Percentiles rank a stretch among this genome's conserved stretches.
Conservation (phyloP, 2,797 vertebrate species). For the Hoplostethus atlanticus region DNA sequence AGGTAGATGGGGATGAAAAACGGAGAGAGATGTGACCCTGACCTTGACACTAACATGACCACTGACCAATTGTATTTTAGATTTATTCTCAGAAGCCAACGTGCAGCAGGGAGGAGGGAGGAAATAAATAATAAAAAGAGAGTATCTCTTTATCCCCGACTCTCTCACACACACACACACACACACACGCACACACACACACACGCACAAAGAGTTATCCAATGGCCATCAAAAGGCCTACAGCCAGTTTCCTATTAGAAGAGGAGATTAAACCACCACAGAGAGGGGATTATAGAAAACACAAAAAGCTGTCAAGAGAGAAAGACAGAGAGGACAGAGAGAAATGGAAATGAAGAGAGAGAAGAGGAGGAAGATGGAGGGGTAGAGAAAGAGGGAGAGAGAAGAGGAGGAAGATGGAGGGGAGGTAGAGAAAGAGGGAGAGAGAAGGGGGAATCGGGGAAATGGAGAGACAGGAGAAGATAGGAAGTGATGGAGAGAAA, state of each 20-base stretch:
- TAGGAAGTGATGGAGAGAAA: no score
- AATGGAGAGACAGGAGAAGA: neutral
- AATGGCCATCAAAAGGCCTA: slow-evolving; percentile 57
- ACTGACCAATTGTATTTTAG: neutral
- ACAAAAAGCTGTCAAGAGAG: slow-evolving; percentile 49
- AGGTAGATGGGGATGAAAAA: neutral
- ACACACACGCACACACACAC: neutral
- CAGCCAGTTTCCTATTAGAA: slow-evolving; percentile 39
- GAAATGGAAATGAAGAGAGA: slow-evolving; percentile 42
- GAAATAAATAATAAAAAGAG: slow-evolving; percentile 15
- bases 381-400: neutral
- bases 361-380: slow-evolving; percentile 17
- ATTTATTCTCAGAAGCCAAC: slow-evolving; percentile 22
- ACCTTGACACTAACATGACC: slow-evolving; percentile 18
- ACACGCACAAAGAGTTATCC: slow-evolving; percentile 50
- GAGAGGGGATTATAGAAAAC: slow-evolving; percentile 66
- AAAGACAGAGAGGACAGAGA: slow-evolving; percentile 2
- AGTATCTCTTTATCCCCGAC: slow-evolving; percentile 7
- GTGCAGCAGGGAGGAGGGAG: neutral
- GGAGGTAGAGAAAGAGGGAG: neutral
- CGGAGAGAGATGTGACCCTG: neutral
- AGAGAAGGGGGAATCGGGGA: slow-evolving; percentile 1
- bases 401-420: neutral
- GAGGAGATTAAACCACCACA: slow-evolving; percentile 53
- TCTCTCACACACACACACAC: slow-evolving; percentile 9